A percentile compares a stretch with the other conserved stretches of the same genome.
These are phyloP conservation scores for Drosophila willistoni DNA, from an alignment of 1,140 invertebrate genomes.

Conservation along the genomic window DNA sequence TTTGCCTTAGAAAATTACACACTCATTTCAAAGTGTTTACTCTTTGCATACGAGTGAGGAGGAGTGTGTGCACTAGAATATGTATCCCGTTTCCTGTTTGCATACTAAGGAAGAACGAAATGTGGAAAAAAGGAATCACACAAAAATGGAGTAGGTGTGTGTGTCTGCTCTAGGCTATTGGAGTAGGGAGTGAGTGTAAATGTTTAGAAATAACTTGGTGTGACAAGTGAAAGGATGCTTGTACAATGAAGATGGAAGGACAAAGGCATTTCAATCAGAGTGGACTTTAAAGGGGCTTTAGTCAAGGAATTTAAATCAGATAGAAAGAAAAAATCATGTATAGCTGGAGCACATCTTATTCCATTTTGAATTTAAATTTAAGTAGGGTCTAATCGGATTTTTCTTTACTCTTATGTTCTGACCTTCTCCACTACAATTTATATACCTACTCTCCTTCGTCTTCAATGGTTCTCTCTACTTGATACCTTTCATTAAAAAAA, in stretches of 20 bases:
- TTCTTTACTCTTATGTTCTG: neutral
- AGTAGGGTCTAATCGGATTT: conserved; percentile 10
- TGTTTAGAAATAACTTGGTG: conserved; percentile 45
- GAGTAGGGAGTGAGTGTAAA: conserved; percentile 23
- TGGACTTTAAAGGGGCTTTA: conserved; percentile 27
- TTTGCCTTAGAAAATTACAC: conserved; percentile 79
- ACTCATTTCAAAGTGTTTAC: conserved; percentile 76
- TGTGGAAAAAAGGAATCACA: conserved; percentile 2
- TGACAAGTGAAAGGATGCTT: conserved; percentile 76
- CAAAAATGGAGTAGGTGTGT: conserved; percentile 68
- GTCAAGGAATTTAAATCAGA: neutral
- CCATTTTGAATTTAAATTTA: conserved; percentile 6
- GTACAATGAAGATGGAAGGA: conserved; percentile 3
- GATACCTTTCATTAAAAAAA: neutral
- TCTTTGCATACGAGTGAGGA: conserved; percentile 54
- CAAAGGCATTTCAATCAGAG: conserved; percentile 27
- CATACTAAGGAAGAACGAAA: conserved; percentile 33
- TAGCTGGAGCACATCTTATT: neutral
- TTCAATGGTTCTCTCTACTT: conserved; percentile 4
- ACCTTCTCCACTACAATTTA: neutral
- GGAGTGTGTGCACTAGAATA: conserved; percentile 22
- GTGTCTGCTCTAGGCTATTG: conserved; percentile 67
- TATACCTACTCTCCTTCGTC: neutral
- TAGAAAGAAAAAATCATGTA: neutral
- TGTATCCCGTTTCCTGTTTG: conserved; percentile 74